A percentile compares a stretch with the other conserved stretches of the same genome.
Evolutionary conservation across 2,888 invertebrate genomes (phyloP).

Genomic region (Lingula anatina): DNA sequence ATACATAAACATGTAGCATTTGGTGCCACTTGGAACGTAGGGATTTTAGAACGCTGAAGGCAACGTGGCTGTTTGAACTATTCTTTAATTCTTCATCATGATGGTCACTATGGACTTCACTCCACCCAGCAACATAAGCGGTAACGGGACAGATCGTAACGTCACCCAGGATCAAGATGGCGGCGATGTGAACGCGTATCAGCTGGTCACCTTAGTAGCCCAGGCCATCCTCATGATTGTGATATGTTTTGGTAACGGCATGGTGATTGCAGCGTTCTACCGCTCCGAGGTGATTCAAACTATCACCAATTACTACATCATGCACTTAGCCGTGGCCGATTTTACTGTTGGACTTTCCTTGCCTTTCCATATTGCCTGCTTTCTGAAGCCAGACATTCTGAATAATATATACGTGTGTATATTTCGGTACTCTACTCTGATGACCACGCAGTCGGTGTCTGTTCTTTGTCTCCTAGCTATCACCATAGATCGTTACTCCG

Average conservation of each 20-base stretch:
- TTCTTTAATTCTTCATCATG: no score
- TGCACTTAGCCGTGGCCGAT: neutral
- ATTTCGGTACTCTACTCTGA: neutral
- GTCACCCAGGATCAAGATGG: no score
- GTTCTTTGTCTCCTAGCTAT: neutral
- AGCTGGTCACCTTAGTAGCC: no score
- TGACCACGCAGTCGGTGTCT: neutral
- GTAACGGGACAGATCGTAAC: no score
- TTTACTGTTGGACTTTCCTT: neutral
- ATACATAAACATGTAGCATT: no score
- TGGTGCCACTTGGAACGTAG: no score
- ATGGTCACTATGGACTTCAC: no score
- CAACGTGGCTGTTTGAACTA: no score
- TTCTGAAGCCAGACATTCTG: neutral
- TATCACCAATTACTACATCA: neutral
- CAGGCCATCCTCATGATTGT: neutral
- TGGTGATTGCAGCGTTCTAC: neutral
- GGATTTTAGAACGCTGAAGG: no score
- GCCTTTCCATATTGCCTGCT: neutral
- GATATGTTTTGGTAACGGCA: neutral
- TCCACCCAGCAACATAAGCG: no score
- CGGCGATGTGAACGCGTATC: no score
- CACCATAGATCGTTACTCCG: neutral
- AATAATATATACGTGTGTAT: neutral
- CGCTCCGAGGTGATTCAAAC: neutral